A percentile compares a stretch with the other conserved stretches of the same genome.
Evolutionary conservation across 2,113 vertebrate species (phyloP).

Genomic region (Semnornis frantzii): DNA sequence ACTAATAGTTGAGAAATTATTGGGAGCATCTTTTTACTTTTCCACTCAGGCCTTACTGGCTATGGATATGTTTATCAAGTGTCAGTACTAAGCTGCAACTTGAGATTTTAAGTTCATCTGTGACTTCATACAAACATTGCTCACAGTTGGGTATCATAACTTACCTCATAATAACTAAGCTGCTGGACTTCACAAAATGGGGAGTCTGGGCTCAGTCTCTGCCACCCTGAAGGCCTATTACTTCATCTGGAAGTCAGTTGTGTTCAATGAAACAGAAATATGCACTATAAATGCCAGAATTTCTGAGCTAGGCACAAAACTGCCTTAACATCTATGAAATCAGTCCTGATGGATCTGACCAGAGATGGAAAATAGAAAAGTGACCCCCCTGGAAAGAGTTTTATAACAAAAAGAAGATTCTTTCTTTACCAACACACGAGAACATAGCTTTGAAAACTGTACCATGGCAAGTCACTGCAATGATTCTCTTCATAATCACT

Average conservation of each 20-base stretch:
- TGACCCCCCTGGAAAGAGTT: neutral
- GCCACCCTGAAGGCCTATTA: neutral
- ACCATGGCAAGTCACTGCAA: neutral
- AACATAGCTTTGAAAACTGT: neutral
- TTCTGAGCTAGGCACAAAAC: neutral
- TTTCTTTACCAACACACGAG: neutral
- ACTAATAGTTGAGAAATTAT: neutral
- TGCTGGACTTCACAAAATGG: neutral
- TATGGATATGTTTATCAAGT: neutral
- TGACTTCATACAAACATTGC: neutral
- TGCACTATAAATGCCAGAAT: neutral
- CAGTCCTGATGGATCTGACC: neutral
- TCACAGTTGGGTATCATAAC: neutral
- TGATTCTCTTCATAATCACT: neutral
- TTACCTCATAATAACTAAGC: neutral
- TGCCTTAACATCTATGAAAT: neutral
- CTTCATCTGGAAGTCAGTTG: neutral
- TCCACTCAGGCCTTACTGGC: neutral
- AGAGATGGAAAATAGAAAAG: neutral
- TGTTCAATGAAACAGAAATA: neutral
- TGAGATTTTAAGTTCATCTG: neutral
- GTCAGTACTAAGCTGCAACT: neutral
- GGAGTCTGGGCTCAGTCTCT: neutral
- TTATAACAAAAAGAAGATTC: neutral
- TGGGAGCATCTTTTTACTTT: neutral